These are phyloP conservation scores for Sarotherodon lohbergeri DNA, from an alignment of 2,113 vertebrate genomes.

Conservation along the genomic window DNA sequence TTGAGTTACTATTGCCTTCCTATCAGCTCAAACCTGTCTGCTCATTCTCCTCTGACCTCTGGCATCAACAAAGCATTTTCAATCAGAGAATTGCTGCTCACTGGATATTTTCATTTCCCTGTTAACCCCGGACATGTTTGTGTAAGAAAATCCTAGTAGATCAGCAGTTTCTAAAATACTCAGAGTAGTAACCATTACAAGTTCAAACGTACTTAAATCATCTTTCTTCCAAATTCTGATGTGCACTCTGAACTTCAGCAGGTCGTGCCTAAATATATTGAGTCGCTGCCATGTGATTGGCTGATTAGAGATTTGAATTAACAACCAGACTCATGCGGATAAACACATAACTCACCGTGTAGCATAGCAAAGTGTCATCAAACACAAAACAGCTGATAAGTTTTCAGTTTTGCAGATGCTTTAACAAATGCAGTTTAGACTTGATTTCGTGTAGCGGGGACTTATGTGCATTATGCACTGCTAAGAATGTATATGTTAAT, in stretches of 20 bases:
- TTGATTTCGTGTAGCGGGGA: background rate
- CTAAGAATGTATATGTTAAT: conserved; percentile 22
- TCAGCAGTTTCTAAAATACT: background rate
- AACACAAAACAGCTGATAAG: background rate
- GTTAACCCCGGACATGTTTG: background rate
- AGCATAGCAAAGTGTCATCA: background rate
- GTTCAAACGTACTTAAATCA: background rate
- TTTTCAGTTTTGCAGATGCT: background rate
- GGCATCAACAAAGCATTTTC: background rate
- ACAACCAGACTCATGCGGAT: background rate
- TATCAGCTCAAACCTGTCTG: background rate
- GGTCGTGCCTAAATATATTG: background rate
- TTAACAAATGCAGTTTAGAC: background rate
- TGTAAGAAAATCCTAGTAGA: background rate
- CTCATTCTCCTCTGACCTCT: background rate
- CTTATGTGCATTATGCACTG: background rate
- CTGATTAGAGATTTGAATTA: background rate
- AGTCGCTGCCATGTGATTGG: background rate
- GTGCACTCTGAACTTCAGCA: background rate
- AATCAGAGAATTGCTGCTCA: background rate
- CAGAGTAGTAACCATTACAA: background rate
- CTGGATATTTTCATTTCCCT: background rate
- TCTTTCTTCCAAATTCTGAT: background rate
- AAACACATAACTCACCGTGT: background rate
- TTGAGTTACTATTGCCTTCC: background rate